Evolutionary conservation across 2,888 invertebrate species (phyloP).

Genomic region (Acanthosepion pharaonis): DNA sequence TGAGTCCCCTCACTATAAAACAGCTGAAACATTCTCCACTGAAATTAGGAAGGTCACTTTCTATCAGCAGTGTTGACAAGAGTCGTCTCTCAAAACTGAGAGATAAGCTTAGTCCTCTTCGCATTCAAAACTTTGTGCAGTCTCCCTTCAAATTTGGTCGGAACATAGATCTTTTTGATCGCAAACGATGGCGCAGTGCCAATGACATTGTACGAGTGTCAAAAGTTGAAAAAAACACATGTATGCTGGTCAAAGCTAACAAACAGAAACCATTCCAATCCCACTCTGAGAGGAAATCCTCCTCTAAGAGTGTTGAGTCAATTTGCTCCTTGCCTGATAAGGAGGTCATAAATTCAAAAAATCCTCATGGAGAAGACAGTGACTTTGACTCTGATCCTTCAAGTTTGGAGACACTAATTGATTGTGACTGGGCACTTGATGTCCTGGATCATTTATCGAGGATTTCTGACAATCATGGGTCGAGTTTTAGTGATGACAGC

Average conservation of each 20-base stretch:
- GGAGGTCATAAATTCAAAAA: neutral
- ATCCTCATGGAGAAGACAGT: neutral
- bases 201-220: neutral
- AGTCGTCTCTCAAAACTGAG: conserved; percentile 8
- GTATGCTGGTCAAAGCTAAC: neutral
- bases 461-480: neutral
- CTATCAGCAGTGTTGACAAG: neutral
- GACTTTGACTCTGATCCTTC: neutral
- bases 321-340: neutral
- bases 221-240: neutral
- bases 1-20: conserved; percentile 39
- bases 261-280: neutral
- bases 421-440: conserved; percentile 44
- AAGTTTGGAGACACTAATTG: neutral
- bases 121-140: conserved; percentile 51
- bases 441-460: conserved; percentile 38
- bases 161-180: conserved; percentile 55
- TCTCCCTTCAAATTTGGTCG: conserved; percentile 56
- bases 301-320: neutral
- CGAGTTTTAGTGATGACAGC: conserved; percentile 4
- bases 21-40: conserved; percentile 33
- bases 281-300: neutral
- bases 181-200: conserved; percentile 52
- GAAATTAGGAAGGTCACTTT: neutral
- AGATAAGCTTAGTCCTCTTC: conserved; percentile 50